These are phyloP conservation scores for Craseonycteris thonglongyai DNA, from an alignment of 2,113 vertebrate species.

Conservation along the genomic window DNA sequence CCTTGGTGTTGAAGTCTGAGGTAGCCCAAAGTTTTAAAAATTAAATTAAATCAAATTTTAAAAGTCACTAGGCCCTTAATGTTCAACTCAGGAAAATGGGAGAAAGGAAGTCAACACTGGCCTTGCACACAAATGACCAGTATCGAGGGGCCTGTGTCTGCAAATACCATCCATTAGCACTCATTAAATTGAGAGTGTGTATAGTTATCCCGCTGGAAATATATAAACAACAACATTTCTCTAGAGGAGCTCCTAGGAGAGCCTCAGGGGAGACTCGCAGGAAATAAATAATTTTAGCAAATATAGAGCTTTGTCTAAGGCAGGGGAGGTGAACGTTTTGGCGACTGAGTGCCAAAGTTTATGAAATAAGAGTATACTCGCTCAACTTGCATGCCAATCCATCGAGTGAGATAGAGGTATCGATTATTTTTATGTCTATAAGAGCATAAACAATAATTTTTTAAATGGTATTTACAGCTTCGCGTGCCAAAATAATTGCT, in stretches of 20 bases:
- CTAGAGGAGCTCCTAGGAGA: background rate
- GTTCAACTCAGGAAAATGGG: background rate
- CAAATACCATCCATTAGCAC: background rate
- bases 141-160: background rate
- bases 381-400: no score
- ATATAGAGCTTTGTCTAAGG: fast-evolving
- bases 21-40: background rate
- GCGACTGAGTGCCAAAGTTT: no score
- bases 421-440: no score
- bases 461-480: no score
- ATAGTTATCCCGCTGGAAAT: background rate
- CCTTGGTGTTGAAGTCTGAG: background rate
- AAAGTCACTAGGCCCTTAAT: background rate
- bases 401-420: no score
- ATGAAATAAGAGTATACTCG: no score
- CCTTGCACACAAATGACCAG: no score
- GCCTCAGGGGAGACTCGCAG: background rate
- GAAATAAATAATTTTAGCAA: background rate
- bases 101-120: background rate
- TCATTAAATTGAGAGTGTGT: background rate
- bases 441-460: no score
- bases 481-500: no score
- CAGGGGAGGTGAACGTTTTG: no score
- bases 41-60: background rate
- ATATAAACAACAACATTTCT: background rate